Evolutionary conservation across 2,888 invertebrate species (phyloP).

Genomic region (Ptychoptera contaminata): DNA sequence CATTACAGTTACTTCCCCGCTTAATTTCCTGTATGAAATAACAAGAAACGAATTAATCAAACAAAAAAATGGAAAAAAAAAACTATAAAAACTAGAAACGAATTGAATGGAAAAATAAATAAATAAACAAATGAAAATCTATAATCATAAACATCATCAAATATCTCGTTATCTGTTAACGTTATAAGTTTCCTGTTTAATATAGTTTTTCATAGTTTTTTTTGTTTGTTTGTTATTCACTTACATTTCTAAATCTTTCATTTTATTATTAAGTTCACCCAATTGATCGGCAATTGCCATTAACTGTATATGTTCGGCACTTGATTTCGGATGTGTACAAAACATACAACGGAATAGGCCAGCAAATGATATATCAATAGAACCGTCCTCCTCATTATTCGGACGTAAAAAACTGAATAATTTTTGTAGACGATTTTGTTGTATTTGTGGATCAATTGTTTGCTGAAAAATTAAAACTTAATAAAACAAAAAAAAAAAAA

Average conservation of each 20-base stretch:
- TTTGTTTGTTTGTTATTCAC: neutral
- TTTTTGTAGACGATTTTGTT: constrained; percentile 12
- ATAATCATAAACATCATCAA: no score
- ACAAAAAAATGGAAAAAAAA: constrained; percentile 2
- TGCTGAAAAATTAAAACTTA: constrained; percentile 3
- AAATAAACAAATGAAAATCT: no score
- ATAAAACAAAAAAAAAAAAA: neutral
- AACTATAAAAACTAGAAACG: neutral
- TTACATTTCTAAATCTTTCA: constrained; percentile 32
- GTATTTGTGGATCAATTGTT: constrained; percentile 6
- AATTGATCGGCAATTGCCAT: constrained; percentile 29
- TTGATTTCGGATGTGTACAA: constrained; percentile 32
- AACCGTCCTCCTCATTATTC: constrained; percentile 29
- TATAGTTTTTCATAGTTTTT: neutral
- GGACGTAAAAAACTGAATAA: constrained; percentile 19
- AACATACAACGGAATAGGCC: constrained; percentile 38
- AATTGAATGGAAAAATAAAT: constrained; percentile 1
- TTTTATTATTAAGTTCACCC: constrained; percentile 27
- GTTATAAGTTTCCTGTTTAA: neutral
- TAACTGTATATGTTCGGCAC: constrained; percentile 31
- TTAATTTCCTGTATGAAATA: constrained; percentile 7
- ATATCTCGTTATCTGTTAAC: no score
- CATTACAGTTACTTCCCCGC: constrained; percentile 9
- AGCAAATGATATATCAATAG: constrained; percentile 35
- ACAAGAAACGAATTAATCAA: neutral